Evolutionary conservation across 53 echinoderm and acorn worm species (phyloP), one percentile per base, ranked within the genome.

Genomic region (Apostichopus leukothele): DNA sequence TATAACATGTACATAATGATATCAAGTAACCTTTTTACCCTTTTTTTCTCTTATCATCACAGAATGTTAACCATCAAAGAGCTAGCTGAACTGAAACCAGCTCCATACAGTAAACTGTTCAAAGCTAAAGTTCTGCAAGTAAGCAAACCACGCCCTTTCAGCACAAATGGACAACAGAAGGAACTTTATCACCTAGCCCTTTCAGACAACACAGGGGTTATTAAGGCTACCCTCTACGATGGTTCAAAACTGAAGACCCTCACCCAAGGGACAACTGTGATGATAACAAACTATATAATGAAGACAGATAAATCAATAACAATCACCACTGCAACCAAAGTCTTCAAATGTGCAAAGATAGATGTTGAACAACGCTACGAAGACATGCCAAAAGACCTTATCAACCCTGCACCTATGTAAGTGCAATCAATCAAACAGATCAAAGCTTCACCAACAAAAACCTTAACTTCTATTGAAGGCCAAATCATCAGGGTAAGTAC

Each of bases 291-390:
- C 52, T 50, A 78, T 51, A 78, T 78, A 26, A 18, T 78, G 50
- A 78, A 78, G 51, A 51, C 78, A 16, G 52, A 78, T 39, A 51
- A 78, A 78, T 9, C 16, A 50, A 14, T 78, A 4, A 78, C 78
- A 7, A 78, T 78, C 51, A 78, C 78, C 6, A 50, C 78, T 78
- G 52, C 14, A 78, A 50, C 78, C 78, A 78, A 50, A 51, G 51
- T 78, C 53, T 77, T 79, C 53, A 79, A 52, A 79, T 79, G 79
- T 53, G 79, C 79, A 8, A 39, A 79, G 50, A 79, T 79, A 8
- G 53, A 14, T 53, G 53, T 39, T 39, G 79, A 52, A 4, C 50
- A 79, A 50, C n/a, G n/a, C n/a, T 13, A 8, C 11, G 12, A 53
- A 79, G 51, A 51, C 51, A 3, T 13, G 7, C 54, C 53, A 50